Base-by-base conservation (phyloP, 2,113 vertebrate species). In the Eptatretus burgeri region DNA sequence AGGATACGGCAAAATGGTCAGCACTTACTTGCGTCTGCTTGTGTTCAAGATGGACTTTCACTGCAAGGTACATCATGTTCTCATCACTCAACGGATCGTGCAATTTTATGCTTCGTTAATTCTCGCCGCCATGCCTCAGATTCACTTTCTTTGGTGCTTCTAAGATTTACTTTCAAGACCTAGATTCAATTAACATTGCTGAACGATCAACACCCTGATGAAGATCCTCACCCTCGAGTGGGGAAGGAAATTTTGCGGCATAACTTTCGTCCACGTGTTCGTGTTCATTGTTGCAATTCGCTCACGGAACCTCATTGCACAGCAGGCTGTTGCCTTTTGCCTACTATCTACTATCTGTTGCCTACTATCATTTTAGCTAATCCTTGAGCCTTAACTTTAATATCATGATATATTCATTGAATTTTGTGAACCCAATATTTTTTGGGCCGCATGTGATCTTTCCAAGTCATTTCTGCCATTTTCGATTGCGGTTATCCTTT, bases 31-130 rank as follows among this genome's bases (percentile, higher is more conserved):
- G 12, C 83, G 77, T 65, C 77, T 96, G 49, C 71, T 94, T 53
- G 80, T 84, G 68, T 79, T 73, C 70, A 96, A 96, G 72, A 78
- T 94, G 74, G 79, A 84, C 72, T 96, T 94, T 72, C 89, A 96
- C 16, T 53, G 68, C 7, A 86, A 93, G 81, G 86, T 87, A 77
- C 69, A 19, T 20, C 27, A 41, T 41, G 27, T 41, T 41, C 27
- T 41, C 27, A 41, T 41, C 3, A 41, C 27, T 5, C 27, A 41
- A 41, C 7, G 11, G 11, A 18, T 52, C 1, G 56, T 18, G 14
- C 51, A 62, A 66, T 14, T 20, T 14, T 16, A 51, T 13, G 14
- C 19, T 65, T 65, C 11, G 18, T 17, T 50, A 62, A n/a, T 2
- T 53, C 27, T 41, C 7, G 27, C 27, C 7, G 27, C 27, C 27